Conservation (phyloP, 64 coral and sea anemone species). For the Pachyseris speciosa region DNA sequence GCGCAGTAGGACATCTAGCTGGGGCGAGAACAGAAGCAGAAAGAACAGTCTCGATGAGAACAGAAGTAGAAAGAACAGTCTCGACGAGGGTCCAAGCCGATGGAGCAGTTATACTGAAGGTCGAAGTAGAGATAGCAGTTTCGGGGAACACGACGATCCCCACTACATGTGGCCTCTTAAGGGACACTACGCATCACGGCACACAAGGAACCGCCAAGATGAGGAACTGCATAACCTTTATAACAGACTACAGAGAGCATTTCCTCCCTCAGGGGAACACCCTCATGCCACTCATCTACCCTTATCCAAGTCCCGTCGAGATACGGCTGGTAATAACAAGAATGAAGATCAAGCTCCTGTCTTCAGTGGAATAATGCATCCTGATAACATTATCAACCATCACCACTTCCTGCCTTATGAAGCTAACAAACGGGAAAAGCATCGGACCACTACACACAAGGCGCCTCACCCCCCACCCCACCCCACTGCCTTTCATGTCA, state of each 20-base stretch:
- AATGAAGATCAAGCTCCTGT: conserved; percentile 10
- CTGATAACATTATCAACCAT: conserved; percentile 88
- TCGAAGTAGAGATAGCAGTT: conserved; percentile 27
- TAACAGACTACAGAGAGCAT: conserved; percentile 7
- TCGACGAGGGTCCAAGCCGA: conserved; percentile 10
- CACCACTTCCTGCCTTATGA: conserved; percentile 90
- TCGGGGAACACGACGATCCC: conserved; percentile 40
- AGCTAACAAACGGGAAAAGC: conserved; percentile 33
- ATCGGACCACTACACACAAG: background rate
- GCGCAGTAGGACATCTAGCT: conserved; percentile 12
- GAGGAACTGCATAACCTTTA: conserved; percentile 13
- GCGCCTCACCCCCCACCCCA: background rate
- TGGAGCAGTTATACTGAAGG: background rate
- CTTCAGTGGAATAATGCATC: conserved; percentile 68
- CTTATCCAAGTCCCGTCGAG: background rate
- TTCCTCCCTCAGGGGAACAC: background rate
- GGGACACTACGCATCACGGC: conserved; percentile 26
- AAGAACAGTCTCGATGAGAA: background rate
- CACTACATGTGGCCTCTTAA: conserved; percentile 6
- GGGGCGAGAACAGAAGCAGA: conserved; percentile 10
- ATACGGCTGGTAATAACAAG: background rate
- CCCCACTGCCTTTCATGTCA: background rate
- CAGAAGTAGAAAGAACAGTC: background rate
- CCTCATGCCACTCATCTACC: conserved; percentile 8
- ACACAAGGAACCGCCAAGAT: background rate